Evolutionary conservation across 2,797 vertebrate genomes (phyloP).

Genomic region (Simalia tracyae): DNA sequence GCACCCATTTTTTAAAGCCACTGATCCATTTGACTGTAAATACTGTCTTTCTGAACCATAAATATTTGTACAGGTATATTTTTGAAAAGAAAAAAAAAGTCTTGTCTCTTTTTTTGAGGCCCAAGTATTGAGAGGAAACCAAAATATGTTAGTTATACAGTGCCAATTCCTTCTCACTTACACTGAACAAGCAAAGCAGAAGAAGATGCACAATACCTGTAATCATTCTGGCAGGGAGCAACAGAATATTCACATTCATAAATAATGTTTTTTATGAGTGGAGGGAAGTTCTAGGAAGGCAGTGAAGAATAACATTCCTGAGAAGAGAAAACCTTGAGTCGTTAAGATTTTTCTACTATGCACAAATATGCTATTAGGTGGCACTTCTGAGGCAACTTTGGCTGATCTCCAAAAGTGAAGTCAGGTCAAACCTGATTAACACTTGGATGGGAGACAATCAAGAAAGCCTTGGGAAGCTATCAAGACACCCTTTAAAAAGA

Average conservation of each 20-base stretch:
- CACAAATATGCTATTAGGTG: not conserved
- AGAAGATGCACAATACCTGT: not conserved
- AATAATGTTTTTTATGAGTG: not conserved
- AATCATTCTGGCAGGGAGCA: conserved; percentile 3
- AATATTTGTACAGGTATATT: not conserved
- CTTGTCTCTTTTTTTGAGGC: conserved; percentile 1
- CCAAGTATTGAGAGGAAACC: not conserved
- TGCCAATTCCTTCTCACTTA: not conserved
- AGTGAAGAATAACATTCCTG: not conserved
- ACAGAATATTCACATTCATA: not conserved
- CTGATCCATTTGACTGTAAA: not conserved
- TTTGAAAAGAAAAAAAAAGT: not conserved
- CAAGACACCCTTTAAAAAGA: not conserved
- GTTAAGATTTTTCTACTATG: not conserved
- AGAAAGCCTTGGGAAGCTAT: not conserved
- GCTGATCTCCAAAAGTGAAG: not conserved
- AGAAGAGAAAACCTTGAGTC: not conserved
- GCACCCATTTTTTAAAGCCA: not conserved
- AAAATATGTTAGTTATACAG: conserved; percentile 21
- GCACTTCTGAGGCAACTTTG: not conserved
- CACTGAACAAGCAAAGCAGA: not conserved
- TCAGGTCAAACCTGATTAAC: not conserved
- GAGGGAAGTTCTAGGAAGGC: not conserved
- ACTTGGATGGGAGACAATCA: not conserved
- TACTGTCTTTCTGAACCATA: not conserved